Evolutionary conservation across 2,797 vertebrate genomes (phyloP).

Genomic region (Hylomyscus alleni): DNA sequence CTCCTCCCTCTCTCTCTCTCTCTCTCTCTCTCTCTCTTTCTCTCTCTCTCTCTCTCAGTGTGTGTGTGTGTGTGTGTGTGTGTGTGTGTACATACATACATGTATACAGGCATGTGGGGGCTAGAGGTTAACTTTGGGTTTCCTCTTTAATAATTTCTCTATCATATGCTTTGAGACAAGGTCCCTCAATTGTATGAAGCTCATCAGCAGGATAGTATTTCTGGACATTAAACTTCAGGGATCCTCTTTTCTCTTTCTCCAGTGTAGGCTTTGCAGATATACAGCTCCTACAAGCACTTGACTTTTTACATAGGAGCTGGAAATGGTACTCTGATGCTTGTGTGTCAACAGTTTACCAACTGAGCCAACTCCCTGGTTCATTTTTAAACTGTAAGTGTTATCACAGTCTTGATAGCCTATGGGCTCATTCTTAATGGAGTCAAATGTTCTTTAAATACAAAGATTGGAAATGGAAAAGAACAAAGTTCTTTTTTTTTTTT

Average conservation of each 20-base stretch:
- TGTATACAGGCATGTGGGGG: neutral
- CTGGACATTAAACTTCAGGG: neutral
- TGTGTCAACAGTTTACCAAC: neutral
- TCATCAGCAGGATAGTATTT: neutral
- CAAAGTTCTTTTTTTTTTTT: no score
- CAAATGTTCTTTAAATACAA: neutral
- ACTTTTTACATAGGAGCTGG: neutral
- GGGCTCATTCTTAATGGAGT: neutral
- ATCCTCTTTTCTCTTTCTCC: neutral
- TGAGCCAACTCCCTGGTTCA: neutral
- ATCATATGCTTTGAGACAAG: neutral
- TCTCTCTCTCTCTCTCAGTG: no score
- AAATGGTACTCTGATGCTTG: neutral
- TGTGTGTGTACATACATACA: neutral
- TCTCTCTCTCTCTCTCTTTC: no score
- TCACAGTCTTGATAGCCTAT: neutral
- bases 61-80: neutral
- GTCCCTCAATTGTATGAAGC: neutral
- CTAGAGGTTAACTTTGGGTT: neutral
- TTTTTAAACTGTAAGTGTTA: neutral
- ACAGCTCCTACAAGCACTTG: neutral
- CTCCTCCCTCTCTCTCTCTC: no score
- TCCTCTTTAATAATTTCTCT: neutral
- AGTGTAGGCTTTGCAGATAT: neutral
- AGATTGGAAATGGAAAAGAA: neutral